Base-by-base conservation (phyloP, 2,797 vertebrate genomes). In the Balearica regulorum region DNA sequence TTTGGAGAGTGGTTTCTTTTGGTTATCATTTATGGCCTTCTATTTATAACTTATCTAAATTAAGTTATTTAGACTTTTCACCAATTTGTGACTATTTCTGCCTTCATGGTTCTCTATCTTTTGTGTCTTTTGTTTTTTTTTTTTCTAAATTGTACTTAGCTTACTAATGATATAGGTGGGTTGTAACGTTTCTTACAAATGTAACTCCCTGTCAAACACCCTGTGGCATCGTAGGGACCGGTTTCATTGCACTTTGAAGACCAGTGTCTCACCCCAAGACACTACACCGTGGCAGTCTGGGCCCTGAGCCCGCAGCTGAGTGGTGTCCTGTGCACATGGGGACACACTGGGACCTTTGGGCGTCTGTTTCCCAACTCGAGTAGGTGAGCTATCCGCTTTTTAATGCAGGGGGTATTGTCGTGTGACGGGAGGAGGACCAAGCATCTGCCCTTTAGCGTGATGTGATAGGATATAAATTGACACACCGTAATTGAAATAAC, bases 1-100 rank as follows among this genome's bases (percentile, higher is more conserved):
- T 77, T 49, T 58, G 64, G 72, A 69, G 69, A 66, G 37, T 2
- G 1, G 49, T 72, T 94, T 79, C 16, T 10, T 95, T 57, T 92
- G 33, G 33, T 57, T 51, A n/a, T 94, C 87, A 93, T 77, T 54
- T 12, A 7, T 35, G 76, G 73, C 60, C 25, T 96, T 44, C 77
- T 91, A 18, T 90, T 96, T 83, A 39, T 68, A 62, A 85, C 61
- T 80, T 53, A 29, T 22, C 39, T 41, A 76, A 94, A 94, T 84
- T 55, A 90, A 96, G 68, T 96, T 88, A 25, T 83, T 60, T 78
- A 49, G 62, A 16, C 11, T 35, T 94, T 95, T 94, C 70, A 78
- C 71, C 73, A 72, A 3, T 77, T 70, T 89, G 76, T 93, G 72
- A n/a, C 62, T 62, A 8, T 84, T 96, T 90, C 61, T 85, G 2